phyloP scores from a whole-genome alignment of 2,888 invertebrate species.

The Pyralis farinalis region DNA sequence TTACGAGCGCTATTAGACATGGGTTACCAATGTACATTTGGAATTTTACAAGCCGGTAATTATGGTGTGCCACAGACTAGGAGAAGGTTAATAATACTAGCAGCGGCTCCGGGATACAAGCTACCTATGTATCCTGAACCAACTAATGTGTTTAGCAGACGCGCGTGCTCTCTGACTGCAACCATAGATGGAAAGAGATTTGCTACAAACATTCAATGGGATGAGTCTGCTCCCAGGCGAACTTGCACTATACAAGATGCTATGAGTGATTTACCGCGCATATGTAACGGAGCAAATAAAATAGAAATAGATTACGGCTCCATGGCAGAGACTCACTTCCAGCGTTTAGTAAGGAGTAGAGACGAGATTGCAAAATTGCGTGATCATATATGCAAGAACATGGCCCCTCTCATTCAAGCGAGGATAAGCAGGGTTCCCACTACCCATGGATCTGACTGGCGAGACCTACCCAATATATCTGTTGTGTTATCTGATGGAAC shows the following conservation, averaged over 20 bases:
- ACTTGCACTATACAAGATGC: conserved; percentile 91
- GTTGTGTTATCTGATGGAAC: conserved; percentile 86
- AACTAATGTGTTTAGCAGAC: conserved; percentile 86
- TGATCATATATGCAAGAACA: conserved; percentile 92
- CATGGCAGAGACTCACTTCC: conserved; percentile 88
- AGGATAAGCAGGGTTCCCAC: conserved; percentile 89
- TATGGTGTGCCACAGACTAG: conserved; percentile 93
- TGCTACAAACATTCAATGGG: conserved; percentile 81
- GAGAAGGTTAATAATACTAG: conserved; percentile 88
- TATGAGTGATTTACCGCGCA: conserved; percentile 89
- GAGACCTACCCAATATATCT: conserved; percentile 90
- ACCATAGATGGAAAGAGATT: conserved; percentile 72
- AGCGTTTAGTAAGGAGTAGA: conserved; percentile 84
- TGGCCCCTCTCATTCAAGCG: conserved; percentile 89
- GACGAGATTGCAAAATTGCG: conserved; percentile 78
- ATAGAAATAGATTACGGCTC: conserved; percentile 87
- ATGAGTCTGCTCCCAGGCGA: conserved; percentile 86
- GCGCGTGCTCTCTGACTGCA: conserved; percentile 81
- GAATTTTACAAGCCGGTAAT: conserved; percentile 92
- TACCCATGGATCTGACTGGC: conserved; percentile 90
- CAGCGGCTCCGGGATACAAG: conserved; percentile 89
- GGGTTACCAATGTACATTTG: conserved; percentile 94
- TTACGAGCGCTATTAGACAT: conserved; percentile 88
- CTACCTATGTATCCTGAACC: conserved; percentile 91
- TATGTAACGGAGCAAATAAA: conserved; percentile 85